Conservation (phyloP, 2,888 invertebrate genomes). For the Callinectes sapidus region DNA sequence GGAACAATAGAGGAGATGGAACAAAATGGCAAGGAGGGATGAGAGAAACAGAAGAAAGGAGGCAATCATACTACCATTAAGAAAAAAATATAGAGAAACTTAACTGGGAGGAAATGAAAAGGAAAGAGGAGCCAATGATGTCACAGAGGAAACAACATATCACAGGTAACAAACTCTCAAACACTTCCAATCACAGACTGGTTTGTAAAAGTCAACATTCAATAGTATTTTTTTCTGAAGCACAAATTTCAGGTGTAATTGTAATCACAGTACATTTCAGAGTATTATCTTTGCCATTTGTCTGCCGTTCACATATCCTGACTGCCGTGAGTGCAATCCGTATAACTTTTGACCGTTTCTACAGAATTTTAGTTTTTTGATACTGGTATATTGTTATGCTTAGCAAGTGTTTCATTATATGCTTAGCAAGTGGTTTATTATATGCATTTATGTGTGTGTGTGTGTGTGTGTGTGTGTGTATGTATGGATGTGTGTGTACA, state of each 20-base stretch:
- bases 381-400: not conserved
- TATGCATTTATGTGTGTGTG: constrained; percentile 13
- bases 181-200: not conserved
- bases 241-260: not conserved
- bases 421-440: not conserved
- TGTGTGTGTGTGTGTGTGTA: constrained; percentile 27
- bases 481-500: constrained; percentile 36
- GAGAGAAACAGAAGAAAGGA: not conserved
- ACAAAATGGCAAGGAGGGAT: not conserved
- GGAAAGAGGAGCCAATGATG: not conserved
- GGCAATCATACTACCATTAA: not conserved
- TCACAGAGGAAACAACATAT: not conserved
- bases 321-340: not conserved
- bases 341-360: not conserved
- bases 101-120: not conserved
- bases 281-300: not conserved
- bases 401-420: not conserved
- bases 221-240: not conserved
- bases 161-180: not conserved
- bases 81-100: not conserved
- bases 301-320: not conserved
- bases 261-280: not conserved
- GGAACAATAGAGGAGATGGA: not conserved
- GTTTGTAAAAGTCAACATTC: not conserved
- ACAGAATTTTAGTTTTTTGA: not conserved